Evolutionary conservation across 1,140 invertebrate species (phyloP).

Genomic region (Triops longicaudatus): DNA sequence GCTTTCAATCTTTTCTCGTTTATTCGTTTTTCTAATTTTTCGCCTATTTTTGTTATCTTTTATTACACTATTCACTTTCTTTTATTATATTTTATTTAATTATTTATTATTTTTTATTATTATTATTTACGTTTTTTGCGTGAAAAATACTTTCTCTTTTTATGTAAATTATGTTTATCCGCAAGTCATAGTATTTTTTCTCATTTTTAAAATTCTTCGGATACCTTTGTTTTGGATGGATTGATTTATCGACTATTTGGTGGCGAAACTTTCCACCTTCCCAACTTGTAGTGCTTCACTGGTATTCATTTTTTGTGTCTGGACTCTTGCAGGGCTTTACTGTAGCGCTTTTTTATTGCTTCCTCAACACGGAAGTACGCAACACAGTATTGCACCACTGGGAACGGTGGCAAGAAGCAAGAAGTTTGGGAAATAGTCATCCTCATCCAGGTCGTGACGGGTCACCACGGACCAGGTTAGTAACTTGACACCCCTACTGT

Average conservation of each 20-base stretch:
- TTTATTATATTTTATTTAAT: no score
- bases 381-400: constrained; percentile 71
- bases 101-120: no score
- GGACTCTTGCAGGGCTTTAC: constrained; percentile 59
- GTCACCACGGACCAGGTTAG: neutral
- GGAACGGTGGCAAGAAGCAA: constrained; percentile 59
- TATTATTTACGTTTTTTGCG: no score
- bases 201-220: no score
- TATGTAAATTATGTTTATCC: no score
- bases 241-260: neutral
- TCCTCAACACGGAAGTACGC: constrained; percentile 83
- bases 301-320: neutral
- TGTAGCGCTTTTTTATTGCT: constrained; percentile 82
- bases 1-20: neutral
- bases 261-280: neutral
- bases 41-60: neutral
- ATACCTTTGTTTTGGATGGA: constrained; percentile 10
- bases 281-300: neutral
- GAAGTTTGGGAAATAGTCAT: neutral
- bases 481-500: neutral
- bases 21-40: neutral
- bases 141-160: no score
- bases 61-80: no score
- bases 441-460: constrained; percentile 30
- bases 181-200: no score